phyloP scores from a whole-genome alignment of 2,888 invertebrate genomes.

The Mycogona germanica region DNA sequence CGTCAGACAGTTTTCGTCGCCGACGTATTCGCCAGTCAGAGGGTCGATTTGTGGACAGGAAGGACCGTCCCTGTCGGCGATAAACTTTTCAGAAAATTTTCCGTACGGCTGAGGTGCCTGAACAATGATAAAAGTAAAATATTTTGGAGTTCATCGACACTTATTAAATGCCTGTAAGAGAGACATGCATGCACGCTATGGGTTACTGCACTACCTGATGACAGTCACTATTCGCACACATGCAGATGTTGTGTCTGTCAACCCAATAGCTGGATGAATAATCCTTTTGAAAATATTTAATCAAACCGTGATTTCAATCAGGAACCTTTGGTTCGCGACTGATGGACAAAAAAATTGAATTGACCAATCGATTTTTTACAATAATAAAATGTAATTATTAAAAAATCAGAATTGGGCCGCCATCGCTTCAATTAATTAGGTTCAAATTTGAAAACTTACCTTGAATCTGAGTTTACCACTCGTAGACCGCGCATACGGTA shows the following conservation, averaged over 20 bases:
- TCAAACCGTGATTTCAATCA: not conserved
- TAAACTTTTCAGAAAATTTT: not conserved
- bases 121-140: not conserved
- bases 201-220: not conserved
- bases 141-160: too few species aligned
- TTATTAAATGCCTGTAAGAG: too few species aligned
- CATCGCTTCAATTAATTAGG: not conserved
- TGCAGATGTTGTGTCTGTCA: not conserved
- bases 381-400: not conserved
- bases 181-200: too few species aligned
- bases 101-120: conserved; percentile 5
- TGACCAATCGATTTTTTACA: too few species aligned
- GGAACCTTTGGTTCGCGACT: too few species aligned
- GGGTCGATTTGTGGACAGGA: conserved; percentile 15
- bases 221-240: not conserved
- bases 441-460: not conserved
- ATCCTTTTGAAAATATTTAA: not conserved
- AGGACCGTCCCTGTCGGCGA: conserved; percentile 6
- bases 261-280: not conserved
- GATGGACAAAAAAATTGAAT: too few species aligned
- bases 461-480: conserved; percentile 9
- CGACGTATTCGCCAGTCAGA: conserved; percentile 10
- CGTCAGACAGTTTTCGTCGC: conserved; percentile 22
- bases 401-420: too few species aligned
- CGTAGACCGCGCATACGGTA: conserved; percentile 12